phyloP scores from a whole-genome alignment of 92 coral and sea anemone genomes.

The Epizoanthus rinbou region DNA sequence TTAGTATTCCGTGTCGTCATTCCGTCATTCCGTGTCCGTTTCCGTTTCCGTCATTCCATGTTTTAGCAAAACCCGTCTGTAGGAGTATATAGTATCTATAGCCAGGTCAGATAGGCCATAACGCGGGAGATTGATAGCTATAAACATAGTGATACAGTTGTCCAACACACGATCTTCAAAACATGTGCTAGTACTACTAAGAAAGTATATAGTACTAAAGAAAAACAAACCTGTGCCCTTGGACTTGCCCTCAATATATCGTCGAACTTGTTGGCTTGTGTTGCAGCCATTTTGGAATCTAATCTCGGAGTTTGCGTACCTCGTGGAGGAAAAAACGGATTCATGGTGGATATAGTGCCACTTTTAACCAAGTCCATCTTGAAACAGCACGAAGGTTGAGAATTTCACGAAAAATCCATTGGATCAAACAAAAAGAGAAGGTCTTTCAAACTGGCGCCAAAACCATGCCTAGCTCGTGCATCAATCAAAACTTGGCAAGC shows the following conservation, averaged over 20 bases:
- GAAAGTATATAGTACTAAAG: too few relatives aligned
- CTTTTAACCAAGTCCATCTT: conserved; percentile 18
- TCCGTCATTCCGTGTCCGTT: too few relatives aligned
- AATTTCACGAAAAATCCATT: not conserved
- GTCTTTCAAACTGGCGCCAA: conserved; percentile 29
- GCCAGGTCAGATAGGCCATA: too few relatives aligned
- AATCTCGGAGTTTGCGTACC: not conserved
- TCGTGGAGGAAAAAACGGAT: conserved; percentile 10
- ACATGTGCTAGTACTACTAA: too few relatives aligned
- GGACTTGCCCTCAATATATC: conserved; percentile 80
- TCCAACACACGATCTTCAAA: too few relatives aligned
- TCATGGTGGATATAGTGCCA: not conserved
- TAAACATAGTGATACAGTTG: too few relatives aligned
- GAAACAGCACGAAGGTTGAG: not conserved
- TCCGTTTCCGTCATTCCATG: too few relatives aligned
- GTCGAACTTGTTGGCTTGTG: conserved; percentile 50
- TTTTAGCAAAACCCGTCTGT: too few relatives aligned
- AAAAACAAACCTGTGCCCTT: conserved; percentile 72
- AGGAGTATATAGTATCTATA: too few relatives aligned
- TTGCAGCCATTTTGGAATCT: conserved; percentile 34
- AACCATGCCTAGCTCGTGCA: not conserved
- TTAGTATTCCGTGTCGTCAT: too few relatives aligned
- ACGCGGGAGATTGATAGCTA: too few relatives aligned
- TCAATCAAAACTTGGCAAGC: too few relatives aligned
- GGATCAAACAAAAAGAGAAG: not conserved